Evolutionary conservation across 2,888 invertebrate species (phyloP).

Genomic region (Chloromyia formosa): DNA sequence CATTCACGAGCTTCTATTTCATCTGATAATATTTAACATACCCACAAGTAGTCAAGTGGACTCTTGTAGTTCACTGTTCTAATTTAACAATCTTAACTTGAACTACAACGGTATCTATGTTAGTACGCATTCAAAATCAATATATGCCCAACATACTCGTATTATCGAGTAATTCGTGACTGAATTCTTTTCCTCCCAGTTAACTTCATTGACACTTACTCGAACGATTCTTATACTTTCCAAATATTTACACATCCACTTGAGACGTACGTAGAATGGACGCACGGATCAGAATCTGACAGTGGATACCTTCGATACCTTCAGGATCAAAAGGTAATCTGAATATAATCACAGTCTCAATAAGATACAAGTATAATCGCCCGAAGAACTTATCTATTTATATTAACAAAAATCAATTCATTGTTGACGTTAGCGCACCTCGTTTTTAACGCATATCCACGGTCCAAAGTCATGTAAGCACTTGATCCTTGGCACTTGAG

Average conservation of each 20-base stretch:
- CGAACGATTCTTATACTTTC: slow-evolving; percentile 38
- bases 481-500: slow-evolving; percentile 20
- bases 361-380: slow-evolving; percentile 31
- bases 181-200: background rate
- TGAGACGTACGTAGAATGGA: slow-evolving; percentile 6
- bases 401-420: slow-evolving; percentile 36
- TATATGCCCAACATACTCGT: background rate
- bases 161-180: slow-evolving; percentile 10
- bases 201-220: slow-evolving; percentile 21
- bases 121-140: background rate
- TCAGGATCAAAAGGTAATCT: slow-evolving; percentile 34
- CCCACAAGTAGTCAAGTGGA: slow-evolving; percentile 38
- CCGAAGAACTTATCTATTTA: background rate
- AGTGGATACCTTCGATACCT: background rate
- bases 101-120: slow-evolving; percentile 21
- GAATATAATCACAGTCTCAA: slow-evolving; percentile 36
- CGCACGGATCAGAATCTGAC: background rate
- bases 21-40: background rate
- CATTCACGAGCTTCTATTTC: background rate
- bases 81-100: slow-evolving; percentile 35
- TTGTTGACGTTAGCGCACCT: slow-evolving; percentile 39
- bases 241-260: slow-evolving; percentile 40
- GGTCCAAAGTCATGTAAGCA: slow-evolving; percentile 34
- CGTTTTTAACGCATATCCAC: slow-evolving; percentile 22
- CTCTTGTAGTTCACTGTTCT: slow-evolving; percentile 34